phyloP scores from a whole-genome alignment of 2,888 invertebrate species.

The Crioceris asparagi region DNA sequence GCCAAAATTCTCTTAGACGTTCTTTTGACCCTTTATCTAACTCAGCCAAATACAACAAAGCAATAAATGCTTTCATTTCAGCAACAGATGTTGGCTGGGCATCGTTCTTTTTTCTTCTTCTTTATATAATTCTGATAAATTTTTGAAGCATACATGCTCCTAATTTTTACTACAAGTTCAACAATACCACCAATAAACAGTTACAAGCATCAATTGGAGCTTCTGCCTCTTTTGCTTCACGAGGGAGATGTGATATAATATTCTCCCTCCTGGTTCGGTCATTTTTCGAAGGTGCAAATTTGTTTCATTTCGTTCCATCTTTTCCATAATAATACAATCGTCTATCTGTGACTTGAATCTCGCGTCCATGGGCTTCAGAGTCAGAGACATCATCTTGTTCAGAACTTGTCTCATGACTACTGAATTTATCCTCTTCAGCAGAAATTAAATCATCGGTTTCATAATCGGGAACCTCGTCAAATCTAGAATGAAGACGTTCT shows the following conservation, averaged over 20 bases:
- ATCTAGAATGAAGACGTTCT: neutral
- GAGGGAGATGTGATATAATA: neutral
- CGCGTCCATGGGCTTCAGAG: no score
- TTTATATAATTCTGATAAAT: no score
- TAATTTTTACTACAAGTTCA: no score
- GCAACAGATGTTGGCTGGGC: neutral
- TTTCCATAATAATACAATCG: no score
- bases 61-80: constrained; percentile 5
- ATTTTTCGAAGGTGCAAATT: neutral
- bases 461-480: neutral
- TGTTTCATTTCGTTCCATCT: neutral
- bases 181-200: neutral
- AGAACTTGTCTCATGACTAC: neutral
- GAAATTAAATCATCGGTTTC: no score
- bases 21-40: neutral
- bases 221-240: neutral
- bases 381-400: neutral
- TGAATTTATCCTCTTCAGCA: neutral
- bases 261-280: neutral
- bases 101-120: neutral
- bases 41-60: constrained; percentile 3
- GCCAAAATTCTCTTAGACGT: constrained; percentile 1
- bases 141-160: no score
- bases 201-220: neutral
- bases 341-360: no score